Base-by-base conservation (phyloP, 2,888 invertebrate species). In the Lampropteryx suffumata region DNA sequence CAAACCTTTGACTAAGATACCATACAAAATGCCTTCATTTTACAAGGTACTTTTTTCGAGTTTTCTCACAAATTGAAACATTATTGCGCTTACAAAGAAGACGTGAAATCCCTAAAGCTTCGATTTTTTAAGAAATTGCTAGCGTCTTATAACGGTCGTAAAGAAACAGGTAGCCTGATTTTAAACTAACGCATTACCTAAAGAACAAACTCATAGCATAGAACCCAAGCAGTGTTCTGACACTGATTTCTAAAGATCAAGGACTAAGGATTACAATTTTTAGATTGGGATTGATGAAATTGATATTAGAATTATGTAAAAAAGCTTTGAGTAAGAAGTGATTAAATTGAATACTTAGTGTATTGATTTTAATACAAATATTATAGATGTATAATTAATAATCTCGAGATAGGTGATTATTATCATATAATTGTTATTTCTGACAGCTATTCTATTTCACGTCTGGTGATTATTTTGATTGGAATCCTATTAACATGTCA, bases 51-150 rank as follows among this genome's bases (percentile, higher is more conserved):
- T 59, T 60, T 55, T 64, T 62, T 45, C 40, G 37, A 42, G 49
- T 53, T 53, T 64, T 60, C 60, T 52, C 57, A 59, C 54, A 67
- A 69, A 73, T 68, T 70, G 71, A 62, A 69, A 67, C 56, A 72
- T 42, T 68, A 72, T 70, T 67, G 59, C 60, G 53, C 28, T 55
- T 33, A 48, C 54, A 58, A 56, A 61, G 44, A 47, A 54, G 50
- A 54, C 43, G 50, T 32, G 34, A 32, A 39, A 50, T 21, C 40
- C 36, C 40, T 43, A 49, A 55, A 52, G 48, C 40, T 53, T 55
- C 33, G 24, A 14, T 8, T 35, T 24, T 12, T 14, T 35, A 13
- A 28, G 33, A 42, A 30, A 12, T n/a, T 7, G 13, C 12, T 0
- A 26, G 7, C 36, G 36, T 36, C n/a, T 12, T 12, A 5, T 12